A percentile compares a stretch with the other conserved stretches of the same genome.
These are phyloP conservation scores for Zele albiditarsus DNA, from an alignment of 2,888 invertebrate species.

Conservation along the genomic window DNA sequence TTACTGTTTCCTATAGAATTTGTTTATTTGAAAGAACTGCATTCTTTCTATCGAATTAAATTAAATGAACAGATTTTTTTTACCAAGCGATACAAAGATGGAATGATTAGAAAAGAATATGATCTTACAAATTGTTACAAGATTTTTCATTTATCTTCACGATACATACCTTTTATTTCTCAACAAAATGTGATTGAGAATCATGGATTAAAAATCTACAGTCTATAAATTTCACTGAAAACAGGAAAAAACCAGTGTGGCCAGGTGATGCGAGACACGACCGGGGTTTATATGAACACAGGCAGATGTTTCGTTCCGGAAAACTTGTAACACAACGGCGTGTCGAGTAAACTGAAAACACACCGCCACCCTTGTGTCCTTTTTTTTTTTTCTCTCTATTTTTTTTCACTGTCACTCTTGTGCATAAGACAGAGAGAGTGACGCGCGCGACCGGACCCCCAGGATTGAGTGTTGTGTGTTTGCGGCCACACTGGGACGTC, in stretches of 20 bases:
- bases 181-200: not conserved
- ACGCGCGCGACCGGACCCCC: constrained; percentile 19
- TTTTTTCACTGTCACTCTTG: not conserved
- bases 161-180: too few species aligned
- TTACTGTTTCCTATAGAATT: too few species aligned
- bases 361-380: constrained; percentile 47
- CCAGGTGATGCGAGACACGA: constrained; percentile 64
- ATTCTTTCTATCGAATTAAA: too few species aligned
- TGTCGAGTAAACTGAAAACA: constrained; percentile 48
- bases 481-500: constrained; percentile 18
- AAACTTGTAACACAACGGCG: constrained; percentile 53
- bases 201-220: not conserved
- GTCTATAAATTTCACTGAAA: not conserved
- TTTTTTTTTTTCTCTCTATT: constrained; percentile 10
- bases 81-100: too few species aligned
- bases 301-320: constrained; percentile 65
- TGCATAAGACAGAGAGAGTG: not conserved
- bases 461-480: constrained; percentile 13
- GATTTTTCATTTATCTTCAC: too few species aligned
- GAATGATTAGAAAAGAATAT: too few species aligned
- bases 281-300: constrained; percentile 38
- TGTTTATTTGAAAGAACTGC: too few species aligned
- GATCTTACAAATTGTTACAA: too few species aligned
- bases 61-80: too few species aligned
- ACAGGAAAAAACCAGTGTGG: constrained; percentile 29